Evolutionary conservation across 2,888 invertebrate species (phyloP).

Genomic region (Galeruca laticollis): DNA sequence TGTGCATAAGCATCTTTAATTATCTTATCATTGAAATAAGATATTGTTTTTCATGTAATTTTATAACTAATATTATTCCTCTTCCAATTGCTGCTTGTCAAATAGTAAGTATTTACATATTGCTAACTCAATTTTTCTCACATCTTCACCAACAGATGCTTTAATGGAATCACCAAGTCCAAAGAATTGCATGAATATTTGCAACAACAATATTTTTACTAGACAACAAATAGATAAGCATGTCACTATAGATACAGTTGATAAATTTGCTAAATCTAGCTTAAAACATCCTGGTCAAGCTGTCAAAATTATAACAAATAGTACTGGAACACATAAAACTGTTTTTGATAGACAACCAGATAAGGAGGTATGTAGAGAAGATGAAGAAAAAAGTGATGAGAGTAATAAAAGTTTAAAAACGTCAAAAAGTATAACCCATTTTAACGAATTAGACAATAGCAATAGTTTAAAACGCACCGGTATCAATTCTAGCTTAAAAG

Average conservation of each 20-base stretch:
- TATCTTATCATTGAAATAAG: no score
- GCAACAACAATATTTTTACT: slow-evolving; percentile 64
- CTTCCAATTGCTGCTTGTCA: slow-evolving; percentile 28
- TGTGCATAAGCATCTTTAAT: no score
- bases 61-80: not conserved
- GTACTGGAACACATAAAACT: slow-evolving; percentile 64
- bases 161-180: slow-evolving; percentile 70
- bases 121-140: slow-evolving; percentile 61
- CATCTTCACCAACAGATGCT: slow-evolving; percentile 69
- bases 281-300: slow-evolving; percentile 78
- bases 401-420: slow-evolving; percentile 57
- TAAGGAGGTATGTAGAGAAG: slow-evolving; percentile 58
- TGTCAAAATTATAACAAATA: slow-evolving; percentile 77
- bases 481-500: slow-evolving; percentile 67
- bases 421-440: slow-evolving; percentile 63
- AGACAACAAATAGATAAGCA: slow-evolving; percentile 50
- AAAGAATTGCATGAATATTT: slow-evolving; percentile 64
- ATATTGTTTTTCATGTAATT: not conserved
- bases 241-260: slow-evolving; percentile 56
- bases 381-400: slow-evolving; percentile 34
- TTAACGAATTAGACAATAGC: slow-evolving; percentile 54
- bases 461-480: slow-evolving; percentile 41
- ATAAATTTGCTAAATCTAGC: slow-evolving; percentile 57
- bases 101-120: slow-evolving; percentile 66
- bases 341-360: slow-evolving; percentile 46